Percentiles rank a stretch among this genome's conserved stretches.
Conservation (phyloP, 1,140 invertebrate genomes). For the Luehdorfia chinensis region DNA sequence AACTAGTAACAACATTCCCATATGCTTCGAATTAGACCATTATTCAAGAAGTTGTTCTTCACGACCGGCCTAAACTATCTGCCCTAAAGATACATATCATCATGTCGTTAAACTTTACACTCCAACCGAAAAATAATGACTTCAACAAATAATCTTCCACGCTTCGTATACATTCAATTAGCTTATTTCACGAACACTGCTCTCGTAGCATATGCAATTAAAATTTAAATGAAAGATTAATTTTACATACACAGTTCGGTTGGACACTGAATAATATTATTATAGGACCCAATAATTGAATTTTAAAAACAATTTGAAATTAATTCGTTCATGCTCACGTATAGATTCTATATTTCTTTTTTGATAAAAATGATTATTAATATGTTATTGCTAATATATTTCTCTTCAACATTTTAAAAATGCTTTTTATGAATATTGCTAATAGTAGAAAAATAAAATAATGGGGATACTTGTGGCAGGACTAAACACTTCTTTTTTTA, state of each 20-base stretch:
- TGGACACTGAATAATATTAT: conserved; percentile 1
- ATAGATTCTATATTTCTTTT: no score
- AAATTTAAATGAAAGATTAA: conserved; percentile 18
- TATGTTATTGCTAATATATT: no score
- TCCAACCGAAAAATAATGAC: conserved; percentile 68
- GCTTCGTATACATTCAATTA: conserved; percentile 45
- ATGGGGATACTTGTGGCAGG: no score
- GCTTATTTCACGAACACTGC: conserved; percentile 18
- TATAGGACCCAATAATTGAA: background rate
- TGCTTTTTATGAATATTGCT: background rate
- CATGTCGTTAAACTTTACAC: conserved; percentile 50
- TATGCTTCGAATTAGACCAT: no score
- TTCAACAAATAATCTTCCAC: conserved; percentile 49
- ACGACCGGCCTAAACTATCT: conserved; percentile 2
- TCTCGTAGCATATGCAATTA: conserved; percentile 6
- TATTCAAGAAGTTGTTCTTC: background rate
- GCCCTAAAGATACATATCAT: conserved; percentile 54
- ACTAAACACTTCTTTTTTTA: no score
- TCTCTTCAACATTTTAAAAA: background rate
- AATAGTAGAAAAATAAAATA: no score
- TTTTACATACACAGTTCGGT: conserved; percentile 10
- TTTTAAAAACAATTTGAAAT: conserved; percentile 6
- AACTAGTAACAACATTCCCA: no score
- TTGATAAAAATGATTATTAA: no score
- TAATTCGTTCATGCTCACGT: background rate